Base-by-base conservation (phyloP, 2,113 vertebrate species). In the Cryptoleucopteryx plumbea region DNA sequence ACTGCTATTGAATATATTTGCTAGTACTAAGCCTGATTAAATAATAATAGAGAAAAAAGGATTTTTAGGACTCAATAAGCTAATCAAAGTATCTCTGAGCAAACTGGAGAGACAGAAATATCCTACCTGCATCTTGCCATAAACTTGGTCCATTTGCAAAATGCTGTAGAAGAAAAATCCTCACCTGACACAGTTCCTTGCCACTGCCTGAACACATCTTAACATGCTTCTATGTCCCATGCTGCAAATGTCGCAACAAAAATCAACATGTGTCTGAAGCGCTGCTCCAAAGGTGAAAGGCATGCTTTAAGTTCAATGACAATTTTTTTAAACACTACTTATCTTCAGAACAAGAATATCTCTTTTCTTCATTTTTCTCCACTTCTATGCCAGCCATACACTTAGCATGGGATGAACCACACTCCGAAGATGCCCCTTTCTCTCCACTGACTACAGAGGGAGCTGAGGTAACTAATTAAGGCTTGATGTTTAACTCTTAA, bases 11-110 rank as follows among this genome's bases (percentile, higher is more conserved):
- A 85, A 94, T 89, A 82, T 67, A 94, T 65, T 92, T 94, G 74
- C 72, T 88, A 86, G 52, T 92, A 91, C 78, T 93, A 90, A 95
- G 62, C 53, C 78, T 96, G 94, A 97, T 95, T 94, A 97, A 97
- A 88, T 91, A 80, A 82, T 95, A 95, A 88, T 62, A 83, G 59
- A 82, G 65, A 50, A 61, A 81, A 87, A 79, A 70, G 13, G 47
- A 80, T 85, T 90, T 82, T 89, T 85, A 82, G 50, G 61, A 72
- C 63, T 90, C 88, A 92, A 34, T 50, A 94, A 78, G 86, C 82
- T 58, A 96, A 90, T 96, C 94, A 96, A 84, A 83, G 52, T n/a
- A 83, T 25, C 48, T 91, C 40, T 65, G 68, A 96, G 65, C 56
- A 94, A 81, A 58, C 55, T 61, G 65, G 50, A 61, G 55, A 29